These are phyloP conservation scores for Microplitis manilae DNA, from an alignment of 2,888 invertebrate genomes.

Conservation along the genomic window DNA sequence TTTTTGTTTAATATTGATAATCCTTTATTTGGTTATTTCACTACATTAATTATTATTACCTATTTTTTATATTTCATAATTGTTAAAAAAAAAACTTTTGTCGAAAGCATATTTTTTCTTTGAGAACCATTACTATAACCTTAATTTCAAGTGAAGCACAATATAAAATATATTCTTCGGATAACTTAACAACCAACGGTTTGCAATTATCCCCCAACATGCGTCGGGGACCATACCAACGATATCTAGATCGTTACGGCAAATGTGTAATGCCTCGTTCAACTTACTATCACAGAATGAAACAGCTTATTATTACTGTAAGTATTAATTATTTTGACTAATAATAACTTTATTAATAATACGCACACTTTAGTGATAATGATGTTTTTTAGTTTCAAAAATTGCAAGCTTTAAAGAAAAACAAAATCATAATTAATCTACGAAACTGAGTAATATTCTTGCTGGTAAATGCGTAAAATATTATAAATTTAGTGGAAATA, in stretches of 20 bases:
- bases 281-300: neutral
- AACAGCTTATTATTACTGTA: neutral
- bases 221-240: neutral
- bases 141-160: neutral
- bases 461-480: too few relatives aligned
- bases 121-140: neutral
- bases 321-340: neutral
- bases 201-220: neutral
- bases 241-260: neutral
- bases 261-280: neutral
- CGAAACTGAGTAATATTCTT: too few relatives aligned
- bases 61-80: neutral
- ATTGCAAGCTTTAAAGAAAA: too few relatives aligned
- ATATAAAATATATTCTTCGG: neutral
- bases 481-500: too few relatives aligned
- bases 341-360: neutral
- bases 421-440: too few relatives aligned
- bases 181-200: neutral
- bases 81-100: neutral
- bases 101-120: neutral
- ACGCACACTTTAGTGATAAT: too few relatives aligned
- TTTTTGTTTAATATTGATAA: neutral
- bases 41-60: neutral
- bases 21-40: neutral
- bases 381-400: too few relatives aligned